Conservation (phyloP, 2,888 invertebrate species). For the Teinopalpus imperialis region DNA sequence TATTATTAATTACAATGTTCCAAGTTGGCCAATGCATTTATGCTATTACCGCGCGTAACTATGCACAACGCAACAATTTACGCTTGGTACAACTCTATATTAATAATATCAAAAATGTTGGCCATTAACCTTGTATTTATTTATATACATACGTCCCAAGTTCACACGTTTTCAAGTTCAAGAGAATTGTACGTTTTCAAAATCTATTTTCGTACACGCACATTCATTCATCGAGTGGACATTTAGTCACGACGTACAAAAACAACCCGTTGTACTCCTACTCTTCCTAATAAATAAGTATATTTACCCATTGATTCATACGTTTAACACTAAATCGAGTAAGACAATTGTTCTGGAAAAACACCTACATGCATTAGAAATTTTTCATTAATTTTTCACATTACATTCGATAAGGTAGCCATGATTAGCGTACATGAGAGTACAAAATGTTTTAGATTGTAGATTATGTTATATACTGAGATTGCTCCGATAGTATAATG, state of each 20-base stretch:
- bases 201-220: slow-evolving; percentile 16
- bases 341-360: slow-evolving; percentile 47
- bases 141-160: neutral
- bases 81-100: no score
- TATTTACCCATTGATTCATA: slow-evolving; percentile 30
- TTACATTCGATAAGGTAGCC: slow-evolving; percentile 39
- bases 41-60: no score
- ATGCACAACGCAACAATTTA: no score
- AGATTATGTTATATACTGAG: no score
- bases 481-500: no score
- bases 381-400: slow-evolving; percentile 41
- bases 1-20: no score
- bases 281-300: slow-evolving; percentile 22
- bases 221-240: slow-evolving; percentile 13
- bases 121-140: no score
- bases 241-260: slow-evolving; percentile 14
- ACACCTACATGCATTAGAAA: slow-evolving; percentile 36
- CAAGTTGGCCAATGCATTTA: no score
- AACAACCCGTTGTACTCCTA: slow-evolving; percentile 8
- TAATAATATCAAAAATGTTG: no score
- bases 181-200: neutral
- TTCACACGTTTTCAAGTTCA: slow-evolving; percentile 18
- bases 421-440: no score
- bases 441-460: no score
- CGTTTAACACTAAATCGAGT: slow-evolving; percentile 7